Percentiles rank a stretch among this genome's conserved stretches.
phyloP scores from a whole-genome alignment of 2,888 invertebrate species.

The Drosophila engyochracea region DNA sequence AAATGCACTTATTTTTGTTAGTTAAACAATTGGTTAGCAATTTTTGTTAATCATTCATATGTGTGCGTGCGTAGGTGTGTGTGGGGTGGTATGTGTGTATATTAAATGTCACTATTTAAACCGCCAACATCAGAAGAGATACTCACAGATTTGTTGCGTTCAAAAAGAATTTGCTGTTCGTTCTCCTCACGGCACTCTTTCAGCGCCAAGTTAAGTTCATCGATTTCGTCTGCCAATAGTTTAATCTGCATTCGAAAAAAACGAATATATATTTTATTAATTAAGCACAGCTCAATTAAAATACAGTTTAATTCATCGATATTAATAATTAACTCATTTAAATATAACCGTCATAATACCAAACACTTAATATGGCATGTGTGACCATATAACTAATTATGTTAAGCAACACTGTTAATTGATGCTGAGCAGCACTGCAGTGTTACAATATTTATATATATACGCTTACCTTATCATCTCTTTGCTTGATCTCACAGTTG shows the following conservation, averaged over 20 bases:
- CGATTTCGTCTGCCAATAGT: conserved; percentile 90
- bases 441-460: neutral
- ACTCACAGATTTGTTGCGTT: conserved; percentile 88
- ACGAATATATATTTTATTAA: neutral
- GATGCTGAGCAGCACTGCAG: neutral
- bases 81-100: conserved; percentile 25
- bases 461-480: conserved; percentile 83
- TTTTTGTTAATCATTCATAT: conserved; percentile 17
- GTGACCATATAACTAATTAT: neutral
- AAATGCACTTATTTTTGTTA: conserved; percentile 38
- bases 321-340: neutral
- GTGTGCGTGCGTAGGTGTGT: conserved; percentile 8
- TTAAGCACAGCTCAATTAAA: neutral
- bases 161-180: conserved; percentile 87
- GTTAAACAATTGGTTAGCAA: conserved; percentile 28
- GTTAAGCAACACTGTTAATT: neutral
- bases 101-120: conserved; percentile 71
- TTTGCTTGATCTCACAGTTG: conserved; percentile 79
- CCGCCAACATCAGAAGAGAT: conserved; percentile 77
- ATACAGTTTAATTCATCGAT: neutral
- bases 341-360: neutral
- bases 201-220: conserved; percentile 89
- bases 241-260: conserved; percentile 82
- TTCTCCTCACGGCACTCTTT: conserved; percentile 86
- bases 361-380: neutral